A percentile compares a stretch with the other conserved stretches of the same genome.
Conservation (phyloP, 2,888 invertebrate genomes). For the Colletes collaris region DNA sequence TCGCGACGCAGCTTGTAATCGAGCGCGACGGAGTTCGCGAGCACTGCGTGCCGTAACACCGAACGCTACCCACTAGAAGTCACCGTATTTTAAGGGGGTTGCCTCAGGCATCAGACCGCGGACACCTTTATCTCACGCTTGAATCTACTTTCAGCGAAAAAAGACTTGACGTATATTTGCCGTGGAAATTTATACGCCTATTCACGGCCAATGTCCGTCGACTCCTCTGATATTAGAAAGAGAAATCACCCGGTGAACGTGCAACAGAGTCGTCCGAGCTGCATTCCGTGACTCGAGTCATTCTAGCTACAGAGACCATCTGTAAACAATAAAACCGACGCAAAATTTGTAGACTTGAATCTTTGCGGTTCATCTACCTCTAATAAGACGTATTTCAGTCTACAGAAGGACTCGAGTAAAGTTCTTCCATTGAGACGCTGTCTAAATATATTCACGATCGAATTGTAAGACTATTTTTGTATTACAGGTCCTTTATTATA, state of each 20-base stretch:
- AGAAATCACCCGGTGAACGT: background rate
- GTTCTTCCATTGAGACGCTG: too few relatives aligned
- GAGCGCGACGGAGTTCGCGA: conserved; percentile 67
- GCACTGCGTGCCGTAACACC: conserved; percentile 36
- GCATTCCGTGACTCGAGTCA: too few relatives aligned
- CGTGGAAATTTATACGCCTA: conserved; percentile 32
- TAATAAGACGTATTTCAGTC: too few relatives aligned
- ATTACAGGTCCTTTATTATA: too few relatives aligned
- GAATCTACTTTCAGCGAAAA: background rate
- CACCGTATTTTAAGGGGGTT: conserved; percentile 40
- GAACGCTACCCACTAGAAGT: conserved; percentile 15
- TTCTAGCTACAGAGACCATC: too few relatives aligned
- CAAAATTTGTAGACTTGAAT: too few relatives aligned
- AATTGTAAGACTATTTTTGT: too few relatives aligned
- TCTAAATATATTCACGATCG: too few relatives aligned
- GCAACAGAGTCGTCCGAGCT: too few relatives aligned
- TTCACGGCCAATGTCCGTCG: conserved; percentile 42
- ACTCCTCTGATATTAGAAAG: conserved; percentile 32
- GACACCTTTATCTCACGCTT: conserved; percentile 34
- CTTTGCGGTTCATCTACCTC: too few relatives aligned
- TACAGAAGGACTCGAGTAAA: too few relatives aligned
- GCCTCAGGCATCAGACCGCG: background rate
- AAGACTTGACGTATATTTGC: conserved; percentile 24
- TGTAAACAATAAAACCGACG: too few relatives aligned
- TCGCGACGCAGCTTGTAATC: conserved; percentile 72